These are phyloP conservation scores for Agrilus mali DNA, from an alignment of 2,888 invertebrate species.

Conservation along the genomic window DNA sequence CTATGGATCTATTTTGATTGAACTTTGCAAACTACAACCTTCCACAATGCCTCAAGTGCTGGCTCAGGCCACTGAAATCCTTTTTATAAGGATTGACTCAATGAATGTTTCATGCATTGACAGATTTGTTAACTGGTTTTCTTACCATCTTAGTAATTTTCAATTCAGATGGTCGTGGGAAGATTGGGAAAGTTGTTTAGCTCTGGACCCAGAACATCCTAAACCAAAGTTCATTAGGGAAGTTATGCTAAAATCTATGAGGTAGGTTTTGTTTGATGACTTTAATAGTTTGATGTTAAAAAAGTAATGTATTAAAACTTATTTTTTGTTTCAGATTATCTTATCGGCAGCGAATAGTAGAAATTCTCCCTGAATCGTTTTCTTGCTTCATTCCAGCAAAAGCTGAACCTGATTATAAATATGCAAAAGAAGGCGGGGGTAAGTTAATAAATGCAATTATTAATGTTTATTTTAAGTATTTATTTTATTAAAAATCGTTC, in stretches of 20 bases:
- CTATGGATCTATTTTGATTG: conserved; percentile 90
- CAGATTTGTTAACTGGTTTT: conserved; percentile 94
- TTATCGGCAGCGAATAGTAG: conserved; percentile 85
- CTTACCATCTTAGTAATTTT: conserved; percentile 97
- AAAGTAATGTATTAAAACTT: too few relatives aligned
- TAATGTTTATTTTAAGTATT: conserved; percentile 7
- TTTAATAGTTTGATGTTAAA: too few relatives aligned
- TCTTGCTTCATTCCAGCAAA: conserved; percentile 70
- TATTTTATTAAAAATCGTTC: conserved; percentile 6
- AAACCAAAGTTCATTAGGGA: conserved; percentile 91
- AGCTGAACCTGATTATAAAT: conserved; percentile 83
- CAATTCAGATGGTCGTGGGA: conserved; percentile 99
- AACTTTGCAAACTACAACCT: conserved; percentile 92
- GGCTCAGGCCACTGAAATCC: conserved; percentile 94
- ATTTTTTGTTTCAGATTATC: conserved; percentile 54
- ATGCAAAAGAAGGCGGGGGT: conserved; percentile 82
- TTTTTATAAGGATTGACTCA: conserved; percentile 89
- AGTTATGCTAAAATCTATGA: conserved; percentile 77
- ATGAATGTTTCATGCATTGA: conserved; percentile 98
- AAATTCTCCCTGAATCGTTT: conserved; percentile 84
- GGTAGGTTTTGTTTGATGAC: conserved; percentile 40
- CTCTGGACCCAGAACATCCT: conserved; percentile 76
- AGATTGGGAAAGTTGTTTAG: conserved; percentile 83
- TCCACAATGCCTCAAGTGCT: conserved; percentile 95
- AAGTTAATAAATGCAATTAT: conserved; percentile 27